Base-by-base conservation (phyloP, 2,113 vertebrate genomes). In the Brachionichthys hirsutus region DNA sequence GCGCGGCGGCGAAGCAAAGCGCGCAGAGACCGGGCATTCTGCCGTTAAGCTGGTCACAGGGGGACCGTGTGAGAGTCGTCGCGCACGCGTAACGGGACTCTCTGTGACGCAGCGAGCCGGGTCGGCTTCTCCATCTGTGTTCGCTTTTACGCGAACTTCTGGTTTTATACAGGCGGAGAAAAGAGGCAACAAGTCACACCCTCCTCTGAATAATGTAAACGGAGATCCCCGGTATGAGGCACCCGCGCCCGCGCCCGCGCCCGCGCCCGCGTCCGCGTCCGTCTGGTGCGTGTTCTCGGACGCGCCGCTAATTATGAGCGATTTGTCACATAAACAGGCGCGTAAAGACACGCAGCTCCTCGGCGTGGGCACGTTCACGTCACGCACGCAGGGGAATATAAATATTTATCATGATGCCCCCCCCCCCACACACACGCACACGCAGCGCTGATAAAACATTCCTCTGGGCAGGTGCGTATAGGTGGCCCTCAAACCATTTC, bases 101-200 rank as follows among this genome's bases (percentile, higher is more conserved):
- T 76, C 20, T 52, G 79, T 80, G 87, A 81, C 90, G 77, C 89
- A 70, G 82, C 72, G 78, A 80, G 75, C 76, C 73, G 75, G 73
- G 72, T 70, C 85, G 76, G 77, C 78, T 84, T 87, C 88, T 89
- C 89, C 92, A 82, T 93, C 93, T 93, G 90, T 88, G 74, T 76
- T 54, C 80, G 78, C 52, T 63, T 56, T 65, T 85, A 64, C 59
- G 63, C 70, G 67, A 85, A 82, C 80, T 90, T 91, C 83, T 87
- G 56, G 82, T 88, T 98, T 94, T 95, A 96, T 96, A 94, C 85
- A 62, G 84, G 86, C 85, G 87, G 86, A 44, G n/a, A 15, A 85
- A 82, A 82, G 81, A 88, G 79, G 75, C 86, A 87, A 77, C 73
- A 91, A 88, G 93, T 92, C 93, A 95, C 94, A 93, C 95, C 94